These are phyloP conservation scores for Ascaphus truei DNA, from an alignment of 2,113 vertebrate species.

Conservation along the genomic window DNA sequence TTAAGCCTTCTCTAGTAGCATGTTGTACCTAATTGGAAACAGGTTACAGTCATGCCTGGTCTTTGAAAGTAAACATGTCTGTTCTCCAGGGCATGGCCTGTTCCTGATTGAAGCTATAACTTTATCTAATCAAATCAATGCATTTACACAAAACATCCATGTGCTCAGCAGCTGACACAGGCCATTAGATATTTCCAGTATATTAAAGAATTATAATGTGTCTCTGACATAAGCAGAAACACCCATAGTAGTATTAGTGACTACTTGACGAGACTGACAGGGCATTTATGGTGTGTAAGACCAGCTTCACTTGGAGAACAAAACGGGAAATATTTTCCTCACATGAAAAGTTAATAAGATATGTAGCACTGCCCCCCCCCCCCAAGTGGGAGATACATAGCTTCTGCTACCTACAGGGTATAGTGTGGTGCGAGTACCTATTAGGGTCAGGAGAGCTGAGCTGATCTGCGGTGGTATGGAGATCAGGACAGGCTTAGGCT, in stretches of 20 bases:
- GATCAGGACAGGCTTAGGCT: no score
- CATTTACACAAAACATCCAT: constrained; percentile 48
- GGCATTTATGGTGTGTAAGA: constrained; percentile 13
- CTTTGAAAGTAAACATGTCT: constrained; percentile 57
- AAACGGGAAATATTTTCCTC: no score
- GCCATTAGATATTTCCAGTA: constrained; percentile 39
- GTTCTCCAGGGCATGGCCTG: constrained; percentile 49
- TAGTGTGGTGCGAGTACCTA: no score
- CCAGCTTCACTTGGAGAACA: no score
- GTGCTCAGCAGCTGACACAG: constrained; percentile 51
- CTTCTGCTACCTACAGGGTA: no score
- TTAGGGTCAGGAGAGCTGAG: no score
- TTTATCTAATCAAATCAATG: constrained; percentile 50
- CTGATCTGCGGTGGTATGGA: no score
- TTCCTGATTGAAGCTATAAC: constrained; percentile 48
- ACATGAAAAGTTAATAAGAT: no score
- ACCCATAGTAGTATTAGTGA: not conserved
- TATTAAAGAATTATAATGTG: constrained; percentile 43
- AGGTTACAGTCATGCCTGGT: constrained; percentile 46
- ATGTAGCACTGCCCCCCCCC: no score
- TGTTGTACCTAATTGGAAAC: constrained; percentile 61
- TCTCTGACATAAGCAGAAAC: not conserved
- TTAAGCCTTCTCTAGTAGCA: constrained; percentile 60
- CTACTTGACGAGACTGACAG: constrained; percentile 7
- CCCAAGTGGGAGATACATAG: no score